Evolutionary conservation across 2,113 vertebrate genomes (phyloP), one percentile per base, ranked within the genome.

Genomic region (Polypterus senegalus): DNA sequence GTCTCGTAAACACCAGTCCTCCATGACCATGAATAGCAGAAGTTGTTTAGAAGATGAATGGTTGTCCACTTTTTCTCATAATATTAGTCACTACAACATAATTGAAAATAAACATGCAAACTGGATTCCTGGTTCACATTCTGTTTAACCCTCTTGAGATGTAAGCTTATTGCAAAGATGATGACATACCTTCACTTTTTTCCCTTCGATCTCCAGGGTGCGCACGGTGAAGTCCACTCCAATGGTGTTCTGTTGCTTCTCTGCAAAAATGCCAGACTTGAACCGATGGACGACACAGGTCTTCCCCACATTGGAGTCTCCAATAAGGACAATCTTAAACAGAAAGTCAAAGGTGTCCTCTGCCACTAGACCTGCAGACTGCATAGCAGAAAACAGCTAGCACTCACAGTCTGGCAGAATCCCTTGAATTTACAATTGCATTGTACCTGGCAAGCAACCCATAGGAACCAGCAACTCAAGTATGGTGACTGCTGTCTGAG

Each of bases 191-290:
- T 97, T 98, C 1, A 97, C 89, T 74, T 70, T 95, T 77, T 91
- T 97, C 72, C 94, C 91, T 2, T 94, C 85, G 1, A 98, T 86
- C 9, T 92, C 84, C 59, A 97, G 63, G 1, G 91, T 92, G 49
- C 90, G 89, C 64, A 97, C 92, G 0, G 91, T 92, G 67, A 98
- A 98, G 73, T 98, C 95, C 3, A 98, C 95, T 2, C 93, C 95
- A 1, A 98, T 97, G 1, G 95, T 97, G 77, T 96, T 97, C 62
- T 97, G 92, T 70, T 94, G 91, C 8, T 82, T 88, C 70, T 90
- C 90, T 0, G 70, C 76, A 74, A 88, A 97, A 56, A 91, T 74
- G 4, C 93, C 95, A 0, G 90, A 91, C 63, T 86, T 90, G 79
- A 97, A 97, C 56, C 91, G 88, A 69, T 94, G 93, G 27, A 97